These are phyloP conservation scores for Pluvianellus socialis DNA, from an alignment of 2,113 vertebrate genomes.

Conservation along the genomic window DNA sequence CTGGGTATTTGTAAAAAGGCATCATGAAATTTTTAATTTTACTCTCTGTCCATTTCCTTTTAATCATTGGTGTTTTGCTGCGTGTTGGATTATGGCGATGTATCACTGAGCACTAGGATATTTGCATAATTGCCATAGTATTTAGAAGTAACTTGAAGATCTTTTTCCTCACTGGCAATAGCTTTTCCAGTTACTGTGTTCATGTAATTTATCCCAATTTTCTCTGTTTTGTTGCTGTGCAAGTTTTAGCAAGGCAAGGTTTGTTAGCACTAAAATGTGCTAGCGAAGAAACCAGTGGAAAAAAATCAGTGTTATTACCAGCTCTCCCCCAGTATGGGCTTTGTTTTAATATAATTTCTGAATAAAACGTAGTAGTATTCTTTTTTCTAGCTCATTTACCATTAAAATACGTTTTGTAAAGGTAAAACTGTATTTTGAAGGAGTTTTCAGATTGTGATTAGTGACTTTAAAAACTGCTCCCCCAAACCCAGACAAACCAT, in stretches of 20 bases:
- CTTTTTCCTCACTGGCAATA: not conserved
- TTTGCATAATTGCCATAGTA: not conserved
- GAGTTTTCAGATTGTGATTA: not conserved
- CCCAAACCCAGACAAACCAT: not conserved
- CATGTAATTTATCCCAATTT: not conserved
- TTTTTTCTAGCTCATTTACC: not conserved
- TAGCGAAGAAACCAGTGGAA: not conserved
- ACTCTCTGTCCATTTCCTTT: not conserved
- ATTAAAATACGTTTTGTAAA: not conserved
- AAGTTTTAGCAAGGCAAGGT: not conserved
- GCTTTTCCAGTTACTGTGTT: not conserved
- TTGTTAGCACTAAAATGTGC: not conserved
- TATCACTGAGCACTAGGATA: not conserved
- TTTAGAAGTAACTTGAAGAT: not conserved
- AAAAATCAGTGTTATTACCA: not conserved
- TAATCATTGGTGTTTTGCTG: not conserved
- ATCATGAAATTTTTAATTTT: not conserved
- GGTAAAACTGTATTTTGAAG: not conserved
- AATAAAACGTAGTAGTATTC: not conserved
- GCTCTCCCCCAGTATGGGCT: not conserved
- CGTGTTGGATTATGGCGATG: not conserved
- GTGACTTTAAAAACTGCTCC: not conserved
- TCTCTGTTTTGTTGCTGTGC: not conserved
- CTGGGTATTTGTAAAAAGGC: not conserved
- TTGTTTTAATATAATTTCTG: not conserved